phyloP scores from a whole-genome alignment of 2,797 vertebrate species.

The Typhlichthys subterraneus region DNA sequence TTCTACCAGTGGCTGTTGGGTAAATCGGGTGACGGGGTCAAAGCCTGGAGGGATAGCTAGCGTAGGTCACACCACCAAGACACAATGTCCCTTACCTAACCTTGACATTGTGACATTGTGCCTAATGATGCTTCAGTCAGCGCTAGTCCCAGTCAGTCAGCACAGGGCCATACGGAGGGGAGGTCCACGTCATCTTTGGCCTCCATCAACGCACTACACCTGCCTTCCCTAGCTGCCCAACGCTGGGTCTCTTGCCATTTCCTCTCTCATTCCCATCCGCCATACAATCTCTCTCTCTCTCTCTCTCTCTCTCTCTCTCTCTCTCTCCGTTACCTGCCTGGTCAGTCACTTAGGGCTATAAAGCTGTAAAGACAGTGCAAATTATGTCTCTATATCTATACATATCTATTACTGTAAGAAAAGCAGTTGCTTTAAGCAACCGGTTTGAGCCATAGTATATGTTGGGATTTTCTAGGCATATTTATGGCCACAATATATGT shows the following conservation, averaged over 20 bases:
- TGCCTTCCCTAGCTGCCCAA: slow-evolving; percentile 66
- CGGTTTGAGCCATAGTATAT: slow-evolving; percentile 21
- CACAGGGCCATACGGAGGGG: slow-evolving; percentile 72
- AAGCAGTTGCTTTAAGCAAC: slow-evolving; percentile 39
- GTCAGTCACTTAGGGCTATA: slow-evolving; percentile 64
- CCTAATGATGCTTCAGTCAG: slow-evolving; percentile 78
- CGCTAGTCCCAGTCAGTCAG: slow-evolving; percentile 71
- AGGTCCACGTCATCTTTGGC: slow-evolving; percentile 73
- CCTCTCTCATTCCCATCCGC: slow-evolving; percentile 72
- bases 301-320: slow-evolving; percentile 52
- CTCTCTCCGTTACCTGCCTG: slow-evolving; percentile 51
- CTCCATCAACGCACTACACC: slow-evolving; percentile 75
- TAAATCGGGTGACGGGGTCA: slow-evolving; percentile 61
- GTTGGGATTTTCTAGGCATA: slow-evolving; percentile 42
- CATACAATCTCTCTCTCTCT: slow-evolving; percentile 60
- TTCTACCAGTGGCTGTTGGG: slow-evolving; percentile 69
- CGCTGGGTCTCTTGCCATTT: slow-evolving; percentile 68
- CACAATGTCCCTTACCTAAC: slow-evolving; percentile 75
- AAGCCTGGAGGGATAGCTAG: slow-evolving; percentile 66
- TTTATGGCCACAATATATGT: slow-evolving; percentile 33
- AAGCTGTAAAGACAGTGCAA: slow-evolving; percentile 40
- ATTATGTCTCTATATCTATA: slow-evolving; percentile 31
- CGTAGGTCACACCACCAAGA: slow-evolving; percentile 64
- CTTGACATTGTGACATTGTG: slow-evolving; percentile 72
- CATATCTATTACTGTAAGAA: slow-evolving; percentile 59